Evolutionary conservation across 2,797 vertebrate genomes (phyloP).

Genomic region (Buphagus erythrorhynchus): DNA sequence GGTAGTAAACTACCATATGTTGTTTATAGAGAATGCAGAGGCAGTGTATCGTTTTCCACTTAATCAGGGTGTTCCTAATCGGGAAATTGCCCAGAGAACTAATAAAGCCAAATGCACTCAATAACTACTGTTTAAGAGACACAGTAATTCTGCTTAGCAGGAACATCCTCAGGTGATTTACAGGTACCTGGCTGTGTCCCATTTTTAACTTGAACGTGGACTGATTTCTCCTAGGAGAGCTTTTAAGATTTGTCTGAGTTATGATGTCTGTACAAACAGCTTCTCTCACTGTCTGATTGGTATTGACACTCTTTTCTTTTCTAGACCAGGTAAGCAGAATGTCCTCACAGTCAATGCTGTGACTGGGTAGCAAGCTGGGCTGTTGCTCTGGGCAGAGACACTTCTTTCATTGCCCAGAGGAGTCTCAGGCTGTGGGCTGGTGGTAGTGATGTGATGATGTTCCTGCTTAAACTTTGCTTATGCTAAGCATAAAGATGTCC

Average conservation of each 20-base stretch:
- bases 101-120: constrained; percentile 61
- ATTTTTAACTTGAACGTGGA: background rate
- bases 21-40: constrained; percentile 52
- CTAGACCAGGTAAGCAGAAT: background rate
- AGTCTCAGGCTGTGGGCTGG: background rate
- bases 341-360: background rate
- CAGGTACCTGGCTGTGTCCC: background rate
- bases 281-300: background rate
- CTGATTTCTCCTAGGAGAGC: constrained; percentile 14
- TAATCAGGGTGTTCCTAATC: constrained; percentile 62
- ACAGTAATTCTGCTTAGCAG: constrained; percentile 18
- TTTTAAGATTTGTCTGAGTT: background rate
- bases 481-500: background rate
- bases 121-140: constrained; percentile 53
- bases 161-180: constrained; percentile 36
- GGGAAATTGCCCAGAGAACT: constrained; percentile 51
- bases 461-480: background rate
- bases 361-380: background rate
- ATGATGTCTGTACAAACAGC: background rate
- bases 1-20: constrained; percentile 49
- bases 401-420: background rate
- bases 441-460: background rate
- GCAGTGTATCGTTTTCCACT: constrained; percentile 48
- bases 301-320: background rate
- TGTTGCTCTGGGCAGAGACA: background rate